Evolutionary conservation across 2,888 invertebrate species (phyloP), one percentile per base, ranked within the genome.

Genomic region (Lepas anatifera): DNA sequence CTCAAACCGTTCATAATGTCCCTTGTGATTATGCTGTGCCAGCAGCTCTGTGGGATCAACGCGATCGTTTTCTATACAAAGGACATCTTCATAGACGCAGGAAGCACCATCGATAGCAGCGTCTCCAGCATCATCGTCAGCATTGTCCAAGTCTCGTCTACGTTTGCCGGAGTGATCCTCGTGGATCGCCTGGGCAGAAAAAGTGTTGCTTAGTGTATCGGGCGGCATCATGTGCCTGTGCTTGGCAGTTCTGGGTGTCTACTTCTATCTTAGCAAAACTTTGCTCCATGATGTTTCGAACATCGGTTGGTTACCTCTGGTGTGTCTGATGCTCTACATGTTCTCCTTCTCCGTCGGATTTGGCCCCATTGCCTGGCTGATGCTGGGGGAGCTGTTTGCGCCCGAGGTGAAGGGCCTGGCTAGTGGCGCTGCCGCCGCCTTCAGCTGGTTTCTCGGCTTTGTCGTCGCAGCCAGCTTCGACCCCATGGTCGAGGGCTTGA

Each of bases 1-100:
- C 78, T 88, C 68, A 89, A 88, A 75, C 92, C 95, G 0, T 80
- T 96, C 50, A 78, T 87, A 3, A 91, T 95, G 74, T 88, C 91
- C 0, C 80, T 95, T 29, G 89, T 91, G 0, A 83, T 96, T 68
- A 96, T 96, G 95, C 86, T 94, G 76, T 95, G 96, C 82, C 96
- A 97, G 83, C 97, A 97, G 80, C 81, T 94, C 76, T 91, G 90
- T 77, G 96, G 96, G 58, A 95, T 96, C 74, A 97, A 97, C 79
- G 95, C 94, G 16, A 89, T 97, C 43, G 92, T 96, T 77, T 96
- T 95, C 80, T 96, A 95, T 78, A 91, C 94, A 8, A 88, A 87
- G 8, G 82, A 83, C 63, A 95, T 97, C 73, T 95, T 96, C 80
- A 76, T 80, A 68, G 86, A 86, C 79, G 88, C 95, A 29, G 92